Conservation (phyloP, 2,797 vertebrate genomes). For the Thripadectes ignobilis region DNA sequence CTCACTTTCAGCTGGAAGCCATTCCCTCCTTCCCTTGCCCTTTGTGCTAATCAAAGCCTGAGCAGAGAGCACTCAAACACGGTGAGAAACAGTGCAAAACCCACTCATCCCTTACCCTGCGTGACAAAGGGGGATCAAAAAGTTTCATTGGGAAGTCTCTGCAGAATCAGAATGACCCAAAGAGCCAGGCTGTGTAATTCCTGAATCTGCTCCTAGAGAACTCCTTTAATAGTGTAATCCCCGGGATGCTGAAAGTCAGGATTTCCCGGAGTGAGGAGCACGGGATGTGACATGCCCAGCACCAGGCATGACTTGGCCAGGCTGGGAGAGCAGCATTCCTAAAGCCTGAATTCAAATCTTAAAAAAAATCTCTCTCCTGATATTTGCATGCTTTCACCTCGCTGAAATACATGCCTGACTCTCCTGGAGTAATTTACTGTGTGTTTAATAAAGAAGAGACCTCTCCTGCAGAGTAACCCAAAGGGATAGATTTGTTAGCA, state of each 20-base stretch:
- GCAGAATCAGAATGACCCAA: neutral
- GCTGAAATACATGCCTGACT: neutral
- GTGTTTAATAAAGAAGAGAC: neutral
- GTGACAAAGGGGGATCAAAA: neutral
- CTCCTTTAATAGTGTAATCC: neutral
- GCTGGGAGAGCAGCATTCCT: neutral
- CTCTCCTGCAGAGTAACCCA: neutral
- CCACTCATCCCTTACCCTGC: neutral
- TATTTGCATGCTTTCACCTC: neutral
- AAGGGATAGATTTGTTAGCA: neutral
- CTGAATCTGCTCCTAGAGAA: neutral
- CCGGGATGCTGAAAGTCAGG: neutral
- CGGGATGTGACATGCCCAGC: neutral
- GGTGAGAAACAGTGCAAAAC: neutral
- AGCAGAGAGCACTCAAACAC: neutral
- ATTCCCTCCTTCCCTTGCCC: neutral
- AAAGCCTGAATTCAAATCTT: neutral
- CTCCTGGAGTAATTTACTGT: neutral
- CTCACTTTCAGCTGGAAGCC: neutral
- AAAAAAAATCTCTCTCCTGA: neutral
- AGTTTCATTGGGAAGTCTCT: neutral
- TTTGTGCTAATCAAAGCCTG: neutral
- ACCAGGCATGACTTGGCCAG: neutral
- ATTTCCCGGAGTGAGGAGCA: constrained; percentile 3
- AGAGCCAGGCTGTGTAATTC: neutral